Percentiles rank a stretch among this genome's conserved stretches.
phyloP scores from a whole-genome alignment of 2,113 vertebrate genomes.

The Poecile atricapillus region DNA sequence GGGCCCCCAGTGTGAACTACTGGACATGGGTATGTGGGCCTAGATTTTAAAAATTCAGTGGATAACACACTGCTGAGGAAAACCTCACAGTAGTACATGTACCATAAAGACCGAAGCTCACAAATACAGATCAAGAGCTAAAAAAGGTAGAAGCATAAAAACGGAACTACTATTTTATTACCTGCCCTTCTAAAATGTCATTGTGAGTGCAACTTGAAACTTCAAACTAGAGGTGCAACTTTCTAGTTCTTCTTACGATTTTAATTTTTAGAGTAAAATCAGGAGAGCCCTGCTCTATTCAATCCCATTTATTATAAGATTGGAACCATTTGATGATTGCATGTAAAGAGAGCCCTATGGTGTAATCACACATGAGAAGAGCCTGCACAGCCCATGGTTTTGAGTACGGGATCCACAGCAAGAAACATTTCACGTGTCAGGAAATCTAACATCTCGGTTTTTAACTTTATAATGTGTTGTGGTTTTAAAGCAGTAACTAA shows the following conservation, averaged over 20 bases:
- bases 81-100: neutral
- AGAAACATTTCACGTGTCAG: neutral
- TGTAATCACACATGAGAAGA: neutral
- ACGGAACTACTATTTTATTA: neutral
- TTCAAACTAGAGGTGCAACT: neutral
- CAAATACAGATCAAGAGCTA: neutral
- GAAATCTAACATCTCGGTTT: neutral
- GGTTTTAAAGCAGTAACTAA: no score
- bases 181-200: neutral
- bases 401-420: neutral
- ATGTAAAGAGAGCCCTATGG: neutral
- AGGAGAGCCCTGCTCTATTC: neutral
- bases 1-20: neutral
- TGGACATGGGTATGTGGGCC: accelerated
- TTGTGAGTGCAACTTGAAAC: neutral
- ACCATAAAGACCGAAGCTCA: neutral
- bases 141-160: neutral
- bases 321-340: neutral
- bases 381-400: neutral
- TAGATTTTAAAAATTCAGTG: neutral
- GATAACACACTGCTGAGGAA: neutral
- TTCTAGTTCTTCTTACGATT: neutral
- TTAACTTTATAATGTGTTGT: neutral
- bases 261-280: neutral
- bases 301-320: neutral